These are phyloP conservation scores for Geopemphigus sp. DNA, from an alignment of 1,140 invertebrate genomes.

Conservation along the genomic window DNA sequence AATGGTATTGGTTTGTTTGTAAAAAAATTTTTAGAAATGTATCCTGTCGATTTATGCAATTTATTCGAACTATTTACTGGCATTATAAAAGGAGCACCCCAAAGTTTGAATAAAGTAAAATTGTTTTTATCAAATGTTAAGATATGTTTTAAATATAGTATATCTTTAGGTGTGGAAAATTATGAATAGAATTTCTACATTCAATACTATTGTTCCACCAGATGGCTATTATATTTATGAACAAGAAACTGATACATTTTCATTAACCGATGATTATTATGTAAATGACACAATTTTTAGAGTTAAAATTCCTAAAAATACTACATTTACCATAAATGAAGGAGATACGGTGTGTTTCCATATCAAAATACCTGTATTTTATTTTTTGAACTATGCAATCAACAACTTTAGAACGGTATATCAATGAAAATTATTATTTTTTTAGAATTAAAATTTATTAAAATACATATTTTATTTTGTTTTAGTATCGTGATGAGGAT, in stretches of 20 bases:
- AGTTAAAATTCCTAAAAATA: constrained; percentile 34
- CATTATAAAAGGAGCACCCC: constrained; percentile 38
- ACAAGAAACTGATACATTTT: constrained; percentile 30
- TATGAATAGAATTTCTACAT: constrained; percentile 37
- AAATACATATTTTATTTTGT: background rate
- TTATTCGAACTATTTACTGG: constrained; percentile 35
- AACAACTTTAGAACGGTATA: constrained; percentile 41
- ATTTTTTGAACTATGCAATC: constrained; percentile 31
- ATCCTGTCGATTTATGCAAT: constrained; percentile 42
- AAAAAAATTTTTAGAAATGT: constrained; percentile 35
- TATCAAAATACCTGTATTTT: constrained; percentile 31
- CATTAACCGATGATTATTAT: constrained; percentile 26
- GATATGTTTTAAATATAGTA: background rate
- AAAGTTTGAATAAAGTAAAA: constrained; percentile 40
- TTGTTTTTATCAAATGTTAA: background rate
- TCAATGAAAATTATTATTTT: background rate
- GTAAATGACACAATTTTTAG: constrained; percentile 15
- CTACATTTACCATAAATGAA: constrained; percentile 20
- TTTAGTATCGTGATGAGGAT: constrained; percentile 41
- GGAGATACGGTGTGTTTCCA: constrained; percentile 21
- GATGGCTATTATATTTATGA: constrained; percentile 41
- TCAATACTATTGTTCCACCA: constrained; percentile 25
- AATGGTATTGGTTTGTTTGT: constrained; percentile 30
- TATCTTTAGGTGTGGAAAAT: constrained; percentile 22
- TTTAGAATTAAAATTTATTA: background rate